Percentiles rank a stretch among this genome's conserved stretches.
phyloP scores from a whole-genome alignment of 64 coral and sea anemone species.

The Porites lutea region DNA sequence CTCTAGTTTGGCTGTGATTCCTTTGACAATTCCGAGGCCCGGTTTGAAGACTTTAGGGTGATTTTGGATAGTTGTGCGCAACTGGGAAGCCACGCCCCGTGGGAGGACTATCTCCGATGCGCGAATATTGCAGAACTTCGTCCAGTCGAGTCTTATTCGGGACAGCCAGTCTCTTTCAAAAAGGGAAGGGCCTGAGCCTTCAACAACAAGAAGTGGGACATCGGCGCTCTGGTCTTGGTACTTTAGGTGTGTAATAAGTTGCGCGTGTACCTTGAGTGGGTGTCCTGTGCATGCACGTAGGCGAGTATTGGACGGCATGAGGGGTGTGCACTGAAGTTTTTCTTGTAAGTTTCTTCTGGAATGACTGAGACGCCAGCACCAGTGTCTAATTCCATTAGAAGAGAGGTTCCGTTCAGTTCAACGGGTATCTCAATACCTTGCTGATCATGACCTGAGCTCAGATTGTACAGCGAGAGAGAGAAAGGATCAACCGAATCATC shows the following conservation, averaged over 20 bases:
- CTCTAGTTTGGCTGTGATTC: conserved; percentile 6
- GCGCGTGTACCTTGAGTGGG: not conserved
- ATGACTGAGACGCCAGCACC: conserved; percentile 40
- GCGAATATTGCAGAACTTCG: not conserved
- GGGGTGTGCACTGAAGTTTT: conserved; percentile 5
- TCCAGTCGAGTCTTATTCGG: not conserved
- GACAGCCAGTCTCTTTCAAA: not conserved
- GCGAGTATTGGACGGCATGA: conserved; percentile 14
- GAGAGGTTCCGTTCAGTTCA: conserved; percentile 2
- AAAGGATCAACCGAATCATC: not conserved
- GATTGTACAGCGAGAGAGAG: not conserved
- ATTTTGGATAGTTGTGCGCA: not conserved
- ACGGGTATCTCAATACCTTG: conserved; percentile 9
- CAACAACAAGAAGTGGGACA: conserved; percentile 23
- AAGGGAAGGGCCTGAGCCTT: conserved; percentile 3
- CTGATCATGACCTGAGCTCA: not conserved
- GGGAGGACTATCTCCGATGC: not conserved
- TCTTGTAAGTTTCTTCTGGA: conserved; percentile 21
- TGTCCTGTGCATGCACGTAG: conserved; percentile 46
- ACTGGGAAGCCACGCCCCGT: not conserved
- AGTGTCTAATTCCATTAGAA: conserved; percentile 33
- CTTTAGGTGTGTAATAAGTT: conserved; percentile 21
- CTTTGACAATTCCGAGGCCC: not conserved
- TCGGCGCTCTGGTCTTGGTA: conserved; percentile 9
- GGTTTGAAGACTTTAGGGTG: not conserved